A percentile compares a stretch with the other conserved stretches of the same genome.
phyloP scores from a whole-genome alignment of 2,888 invertebrate genomes.

The Synergus laeviventris region DNA sequence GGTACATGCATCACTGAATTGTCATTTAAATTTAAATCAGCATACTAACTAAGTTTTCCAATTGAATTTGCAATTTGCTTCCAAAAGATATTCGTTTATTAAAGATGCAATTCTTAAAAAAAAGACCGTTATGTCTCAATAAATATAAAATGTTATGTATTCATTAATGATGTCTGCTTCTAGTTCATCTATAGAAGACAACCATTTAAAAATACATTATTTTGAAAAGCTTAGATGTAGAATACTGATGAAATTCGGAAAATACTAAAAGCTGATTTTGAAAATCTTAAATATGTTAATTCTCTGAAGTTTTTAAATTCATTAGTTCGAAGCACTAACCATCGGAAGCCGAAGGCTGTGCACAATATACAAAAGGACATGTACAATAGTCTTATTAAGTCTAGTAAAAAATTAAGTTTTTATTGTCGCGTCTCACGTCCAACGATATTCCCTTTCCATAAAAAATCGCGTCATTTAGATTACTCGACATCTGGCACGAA shows the following conservation, averaged over 20 bases:
- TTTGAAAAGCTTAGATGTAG: background rate
- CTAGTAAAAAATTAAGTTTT: conserved; percentile 31
- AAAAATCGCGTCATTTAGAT: conserved; percentile 53
- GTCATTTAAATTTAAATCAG: conserved; percentile 27
- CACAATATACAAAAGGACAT: conserved; percentile 26
- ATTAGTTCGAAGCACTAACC: background rate
- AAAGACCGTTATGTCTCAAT: background rate
- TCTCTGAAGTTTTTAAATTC: conserved; percentile 14
- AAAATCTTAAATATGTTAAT: conserved; percentile 13
- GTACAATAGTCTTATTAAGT: conserved; percentile 19
- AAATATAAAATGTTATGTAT: background rate
- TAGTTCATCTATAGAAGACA: background rate
- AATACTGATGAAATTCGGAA: conserved; percentile 9
- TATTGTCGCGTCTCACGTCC: conserved; percentile 43
- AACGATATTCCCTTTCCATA: conserved; percentile 48
- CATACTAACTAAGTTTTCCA: conserved; percentile 23
- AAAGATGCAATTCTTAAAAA: background rate
- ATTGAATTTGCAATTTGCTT: background rate
- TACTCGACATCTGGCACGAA: conserved; percentile 63
- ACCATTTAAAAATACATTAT: background rate
- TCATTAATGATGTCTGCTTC: background rate
- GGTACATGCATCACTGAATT: conserved; percentile 36
- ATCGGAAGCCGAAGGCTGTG: conserved; percentile 1
- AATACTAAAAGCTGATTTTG: conserved; percentile 8
- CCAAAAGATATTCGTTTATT: background rate